Percentiles rank a stretch among this genome's conserved stretches.
These are phyloP conservation scores for Rallus crepitans DNA, from an alignment of 2,797 vertebrate species.

Conservation along the genomic window DNA sequence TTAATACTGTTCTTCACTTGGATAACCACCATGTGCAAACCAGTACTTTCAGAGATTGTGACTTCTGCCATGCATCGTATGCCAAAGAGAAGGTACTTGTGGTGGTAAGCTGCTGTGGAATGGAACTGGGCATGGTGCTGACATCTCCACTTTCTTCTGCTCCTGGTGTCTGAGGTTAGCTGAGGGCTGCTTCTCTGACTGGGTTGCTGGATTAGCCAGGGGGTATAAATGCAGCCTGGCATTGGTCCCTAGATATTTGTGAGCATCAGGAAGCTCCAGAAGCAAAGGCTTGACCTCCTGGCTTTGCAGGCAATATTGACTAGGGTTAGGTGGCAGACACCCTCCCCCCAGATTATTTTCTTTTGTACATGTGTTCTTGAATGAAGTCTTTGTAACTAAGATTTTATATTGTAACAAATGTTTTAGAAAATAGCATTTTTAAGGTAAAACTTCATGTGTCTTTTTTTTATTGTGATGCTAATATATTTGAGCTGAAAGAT, in stretches of 20 bases:
- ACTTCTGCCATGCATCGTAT: background rate
- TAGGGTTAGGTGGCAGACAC: background rate
- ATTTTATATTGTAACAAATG: background rate
- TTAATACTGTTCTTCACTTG: accelerated
- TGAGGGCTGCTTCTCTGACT: background rate
- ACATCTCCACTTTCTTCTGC: accelerated
- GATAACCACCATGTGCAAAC: too few relatives aligned
- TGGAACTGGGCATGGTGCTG: accelerated
- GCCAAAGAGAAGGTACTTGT: background rate
- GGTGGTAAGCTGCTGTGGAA: background rate
- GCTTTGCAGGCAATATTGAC: background rate
- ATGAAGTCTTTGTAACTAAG: background rate
- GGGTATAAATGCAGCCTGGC: background rate
- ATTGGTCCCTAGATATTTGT: background rate
- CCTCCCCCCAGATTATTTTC: too few relatives aligned
- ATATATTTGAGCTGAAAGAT: background rate
- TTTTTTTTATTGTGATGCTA: accelerated
- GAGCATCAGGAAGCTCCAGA: background rate
- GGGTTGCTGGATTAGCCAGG: background rate
- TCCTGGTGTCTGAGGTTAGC: background rate
- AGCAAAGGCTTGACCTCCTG: background rate
- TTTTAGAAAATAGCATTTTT: background rate
- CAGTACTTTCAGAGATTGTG: background rate
- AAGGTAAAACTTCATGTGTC: background rate
- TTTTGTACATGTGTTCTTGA: background rate